A percentile compares a stretch with the other conserved stretches of the same genome.
These are phyloP conservation scores for Stigmatopora argus DNA, from an alignment of 2,113 vertebrate genomes.

Conservation along the genomic window DNA sequence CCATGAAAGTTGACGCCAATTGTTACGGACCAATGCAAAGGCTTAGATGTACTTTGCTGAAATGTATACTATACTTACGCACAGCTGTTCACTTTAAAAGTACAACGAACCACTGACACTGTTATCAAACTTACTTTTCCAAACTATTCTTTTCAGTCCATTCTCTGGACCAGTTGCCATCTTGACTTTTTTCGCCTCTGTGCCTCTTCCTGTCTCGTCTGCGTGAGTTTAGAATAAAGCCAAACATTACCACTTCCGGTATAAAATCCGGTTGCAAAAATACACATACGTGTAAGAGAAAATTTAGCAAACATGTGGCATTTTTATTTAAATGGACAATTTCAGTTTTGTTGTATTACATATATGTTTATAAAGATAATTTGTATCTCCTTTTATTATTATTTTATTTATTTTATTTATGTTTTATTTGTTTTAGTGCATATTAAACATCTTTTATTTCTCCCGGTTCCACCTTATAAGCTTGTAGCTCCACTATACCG, in stretches of 20 bases:
- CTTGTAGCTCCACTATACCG: too few species aligned
- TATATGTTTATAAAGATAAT: neutral
- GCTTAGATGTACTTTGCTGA: neutral
- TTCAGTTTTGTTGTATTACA: neutral
- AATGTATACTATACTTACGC: neutral
- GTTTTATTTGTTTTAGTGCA: too few species aligned
- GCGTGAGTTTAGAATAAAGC: neutral
- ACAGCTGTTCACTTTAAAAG: neutral
- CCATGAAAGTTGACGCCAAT: neutral
- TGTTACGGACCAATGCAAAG: constrained; percentile 8
- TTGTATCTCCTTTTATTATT: too few species aligned
- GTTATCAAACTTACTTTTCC: constrained; percentile 70
- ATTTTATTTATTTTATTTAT: too few species aligned
- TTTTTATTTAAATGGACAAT: neutral
- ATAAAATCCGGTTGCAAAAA: neutral
- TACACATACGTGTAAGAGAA: neutral
- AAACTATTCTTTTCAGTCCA: constrained; percentile 69
- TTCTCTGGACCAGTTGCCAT: constrained; percentile 67
- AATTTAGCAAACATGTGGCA: neutral
- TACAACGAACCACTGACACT: too few species aligned
- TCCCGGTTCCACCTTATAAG: too few species aligned
- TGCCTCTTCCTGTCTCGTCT: constrained; percentile 12
- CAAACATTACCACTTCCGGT: constrained; percentile 5
- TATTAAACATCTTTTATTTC: too few species aligned
- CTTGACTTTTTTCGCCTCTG: constrained; percentile 42